phyloP scores from a whole-genome alignment of 2,797 vertebrate genomes.

The Neomorphus geoffroyi region DNA sequence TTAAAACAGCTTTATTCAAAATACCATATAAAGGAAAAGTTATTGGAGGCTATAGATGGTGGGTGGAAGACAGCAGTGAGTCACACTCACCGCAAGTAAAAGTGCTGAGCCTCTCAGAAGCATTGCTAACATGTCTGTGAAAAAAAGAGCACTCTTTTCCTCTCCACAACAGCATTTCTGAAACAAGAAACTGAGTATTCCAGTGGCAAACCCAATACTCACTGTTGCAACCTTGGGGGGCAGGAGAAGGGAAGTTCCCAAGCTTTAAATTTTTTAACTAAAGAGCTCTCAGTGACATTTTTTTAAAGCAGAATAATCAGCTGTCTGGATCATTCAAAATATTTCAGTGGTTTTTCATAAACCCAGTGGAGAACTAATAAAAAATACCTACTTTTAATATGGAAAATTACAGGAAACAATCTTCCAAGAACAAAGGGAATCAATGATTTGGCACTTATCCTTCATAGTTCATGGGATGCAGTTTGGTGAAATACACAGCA shows the following conservation, averaged over 20 bases:
- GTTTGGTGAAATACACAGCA: neutral
- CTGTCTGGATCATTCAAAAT: neutral
- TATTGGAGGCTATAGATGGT: constrained; percentile 18
- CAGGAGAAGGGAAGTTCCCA: neutral
- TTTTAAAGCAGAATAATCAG: neutral
- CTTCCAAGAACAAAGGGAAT: neutral
- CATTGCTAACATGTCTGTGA: neutral
- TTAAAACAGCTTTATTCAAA: constrained; percentile 22
- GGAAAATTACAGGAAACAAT: neutral
- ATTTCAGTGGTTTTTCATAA: neutral
- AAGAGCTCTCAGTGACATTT: neutral
- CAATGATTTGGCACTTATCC: neutral
- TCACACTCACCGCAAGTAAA: constrained; percentile 19
- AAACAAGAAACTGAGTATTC: neutral
- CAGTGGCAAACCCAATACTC: neutral
- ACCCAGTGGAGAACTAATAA: neutral
- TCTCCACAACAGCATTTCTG: neutral
- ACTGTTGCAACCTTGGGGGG: neutral
- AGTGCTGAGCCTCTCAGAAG: constrained; percentile 39
- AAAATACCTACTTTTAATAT: neutral
- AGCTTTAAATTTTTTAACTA: neutral
- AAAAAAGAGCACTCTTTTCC: neutral
- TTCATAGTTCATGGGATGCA: neutral
- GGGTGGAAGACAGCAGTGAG: constrained; percentile 34
- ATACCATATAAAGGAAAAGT: constrained; percentile 55